phyloP scores from a whole-genome alignment of 2,113 vertebrate species.

The Thalassoma bifasciatum region DNA sequence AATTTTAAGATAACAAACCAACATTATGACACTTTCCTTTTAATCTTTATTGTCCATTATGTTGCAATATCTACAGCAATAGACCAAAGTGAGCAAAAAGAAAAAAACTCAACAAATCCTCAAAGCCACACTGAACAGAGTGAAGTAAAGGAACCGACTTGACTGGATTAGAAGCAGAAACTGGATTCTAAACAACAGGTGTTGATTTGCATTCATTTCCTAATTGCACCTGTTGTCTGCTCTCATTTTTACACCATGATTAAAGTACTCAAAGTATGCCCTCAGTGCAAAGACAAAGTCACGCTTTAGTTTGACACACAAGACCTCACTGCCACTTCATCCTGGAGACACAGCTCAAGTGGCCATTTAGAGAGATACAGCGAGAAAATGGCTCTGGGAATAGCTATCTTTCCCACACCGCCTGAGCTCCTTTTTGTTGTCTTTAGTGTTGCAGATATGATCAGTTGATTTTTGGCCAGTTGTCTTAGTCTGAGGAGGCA shows the following conservation, averaged over 20 bases:
- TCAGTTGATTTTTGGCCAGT: slow-evolving; percentile 58
- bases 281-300: slow-evolving; percentile 29
- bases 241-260: slow-evolving; percentile 4
- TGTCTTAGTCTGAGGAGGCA: slow-evolving; percentile 59
- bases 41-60: too few species aligned
- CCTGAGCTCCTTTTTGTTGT: slow-evolving; percentile 63
- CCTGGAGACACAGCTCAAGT: slow-evolving; percentile 22
- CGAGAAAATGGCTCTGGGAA: slow-evolving; percentile 51
- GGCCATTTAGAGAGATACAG: slow-evolving; percentile 33
- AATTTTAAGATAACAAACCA: too few species aligned
- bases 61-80: too few species aligned
- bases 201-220: background rate
- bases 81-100: background rate
- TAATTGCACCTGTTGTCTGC: background rate
- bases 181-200: background rate
- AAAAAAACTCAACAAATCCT: background rate
- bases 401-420: slow-evolving; percentile 61
- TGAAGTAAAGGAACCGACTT: background rate
- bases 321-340: slow-evolving; percentile 37
- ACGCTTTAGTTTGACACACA: slow-evolving; percentile 21
- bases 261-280: background rate
- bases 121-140: too few species aligned
- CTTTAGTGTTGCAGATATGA: slow-evolving; percentile 69
- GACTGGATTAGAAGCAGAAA: background rate
- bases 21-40: too few species aligned